Evolutionary conservation across 1,140 invertebrate species (phyloP).

Genomic region (Eupeodes corollae): DNA sequence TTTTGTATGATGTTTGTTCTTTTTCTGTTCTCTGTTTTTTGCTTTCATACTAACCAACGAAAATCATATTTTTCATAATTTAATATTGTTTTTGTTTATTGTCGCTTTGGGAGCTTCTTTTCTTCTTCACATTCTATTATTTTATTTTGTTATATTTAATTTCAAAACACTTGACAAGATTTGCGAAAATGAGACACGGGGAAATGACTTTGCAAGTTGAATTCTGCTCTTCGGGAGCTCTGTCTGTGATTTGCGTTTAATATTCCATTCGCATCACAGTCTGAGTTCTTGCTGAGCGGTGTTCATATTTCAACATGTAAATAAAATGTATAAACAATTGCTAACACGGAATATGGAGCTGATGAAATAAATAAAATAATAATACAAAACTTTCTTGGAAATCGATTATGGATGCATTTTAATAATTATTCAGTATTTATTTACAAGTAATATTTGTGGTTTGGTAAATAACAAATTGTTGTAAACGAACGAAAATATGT

Average conservation of each 20-base stretch:
- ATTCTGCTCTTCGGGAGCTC: conserved; percentile 57
- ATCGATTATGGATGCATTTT: too few species aligned
- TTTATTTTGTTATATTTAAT: neutral
- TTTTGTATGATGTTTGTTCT: too few species aligned
- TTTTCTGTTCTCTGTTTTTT: too few species aligned
- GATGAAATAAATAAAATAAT: conserved; percentile 1
- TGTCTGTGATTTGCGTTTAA: conserved; percentile 63
- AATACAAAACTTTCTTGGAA: neutral
- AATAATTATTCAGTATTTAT: too few species aligned
- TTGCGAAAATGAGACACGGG: neutral
- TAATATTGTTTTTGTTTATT: neutral
- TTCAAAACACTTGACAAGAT: neutral
- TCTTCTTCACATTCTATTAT: neutral
- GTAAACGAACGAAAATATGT: too few species aligned
- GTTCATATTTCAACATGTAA: neutral
- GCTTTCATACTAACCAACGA: neutral
- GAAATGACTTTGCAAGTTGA: conserved; percentile 1
- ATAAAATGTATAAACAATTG: conserved; percentile 1
- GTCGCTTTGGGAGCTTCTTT: neutral
- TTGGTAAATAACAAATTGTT: too few species aligned
- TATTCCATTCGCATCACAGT: conserved; percentile 69
- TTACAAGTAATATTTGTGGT: too few species aligned
- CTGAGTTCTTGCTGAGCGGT: conserved; percentile 76
- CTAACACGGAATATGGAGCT: conserved; percentile 19
- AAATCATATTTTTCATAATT: neutral